phyloP scores from a whole-genome alignment of 2,797 vertebrate genomes.

The Falco biarmicus region DNA sequence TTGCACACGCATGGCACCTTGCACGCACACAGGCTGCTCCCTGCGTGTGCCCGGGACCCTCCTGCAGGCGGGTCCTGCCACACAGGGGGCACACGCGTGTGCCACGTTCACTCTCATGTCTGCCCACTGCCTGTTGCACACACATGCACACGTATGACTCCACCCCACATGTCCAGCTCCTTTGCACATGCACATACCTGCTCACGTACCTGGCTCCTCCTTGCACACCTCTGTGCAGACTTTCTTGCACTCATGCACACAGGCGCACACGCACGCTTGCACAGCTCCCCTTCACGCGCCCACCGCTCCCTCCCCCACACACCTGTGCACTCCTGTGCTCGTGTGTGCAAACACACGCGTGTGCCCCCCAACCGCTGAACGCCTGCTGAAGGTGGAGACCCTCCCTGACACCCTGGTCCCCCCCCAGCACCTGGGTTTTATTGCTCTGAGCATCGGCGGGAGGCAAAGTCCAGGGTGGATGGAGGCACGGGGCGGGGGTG shows the following conservation, averaged over 20 bases:
- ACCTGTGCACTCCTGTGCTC: fast-evolving
- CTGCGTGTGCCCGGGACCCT: not conserved
- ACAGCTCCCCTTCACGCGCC: no score
- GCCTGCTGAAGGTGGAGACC: not conserved
- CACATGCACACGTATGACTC: not conserved
- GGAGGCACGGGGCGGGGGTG: not conserved
- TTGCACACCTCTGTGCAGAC: fast-evolving
- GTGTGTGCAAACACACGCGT: not conserved
- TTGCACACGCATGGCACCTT: not conserved
- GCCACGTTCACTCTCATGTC: fast-evolving
- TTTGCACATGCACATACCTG: not conserved
- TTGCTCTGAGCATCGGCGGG: not conserved
- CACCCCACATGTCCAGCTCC: not conserved
- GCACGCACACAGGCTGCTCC: not conserved
- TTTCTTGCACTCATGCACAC: fast-evolving
- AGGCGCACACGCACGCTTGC: not conserved
- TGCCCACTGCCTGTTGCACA: not conserved
- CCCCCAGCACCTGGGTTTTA: not conserved
- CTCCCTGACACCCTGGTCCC: fast-evolving
- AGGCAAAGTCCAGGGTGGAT: constrained; percentile 57
- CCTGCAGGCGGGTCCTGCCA: not conserved
- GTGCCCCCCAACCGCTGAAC: not conserved
- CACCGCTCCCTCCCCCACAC: no score
- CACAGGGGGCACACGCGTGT: not conserved
- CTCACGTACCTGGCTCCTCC: not conserved